phyloP scores from a whole-genome alignment of 2,888 invertebrate species.

The Disparrhopalites patrizii region DNA sequence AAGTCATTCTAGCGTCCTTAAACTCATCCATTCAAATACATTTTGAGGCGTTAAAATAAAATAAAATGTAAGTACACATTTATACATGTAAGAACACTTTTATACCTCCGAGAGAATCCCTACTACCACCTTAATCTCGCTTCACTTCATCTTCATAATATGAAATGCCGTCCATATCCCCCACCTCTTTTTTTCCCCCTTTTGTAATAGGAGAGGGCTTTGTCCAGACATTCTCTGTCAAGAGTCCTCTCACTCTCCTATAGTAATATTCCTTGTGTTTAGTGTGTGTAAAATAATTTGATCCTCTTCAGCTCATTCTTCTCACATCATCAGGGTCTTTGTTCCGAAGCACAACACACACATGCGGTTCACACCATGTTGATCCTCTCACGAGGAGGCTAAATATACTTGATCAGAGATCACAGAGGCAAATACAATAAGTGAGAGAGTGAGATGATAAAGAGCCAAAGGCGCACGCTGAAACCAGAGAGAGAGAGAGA shows the following conservation, averaged over 20 bases:
- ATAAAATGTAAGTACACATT: constrained; percentile 4
- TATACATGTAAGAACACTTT: constrained; percentile 2
- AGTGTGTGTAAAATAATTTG: neutral
- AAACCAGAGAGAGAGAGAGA: too few relatives aligned
- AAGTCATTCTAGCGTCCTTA: constrained; percentile 21
- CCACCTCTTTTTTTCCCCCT: too few relatives aligned
- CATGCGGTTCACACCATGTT: constrained; percentile 10
- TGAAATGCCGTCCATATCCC: too few relatives aligned
- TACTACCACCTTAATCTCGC: constrained; percentile 19
- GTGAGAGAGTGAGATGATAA: too few relatives aligned
- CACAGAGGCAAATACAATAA: too few relatives aligned
- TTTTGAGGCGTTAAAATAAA: constrained; percentile 8
- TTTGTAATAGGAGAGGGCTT: neutral
- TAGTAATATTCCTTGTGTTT: neutral
- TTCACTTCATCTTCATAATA: constrained; percentile 25
- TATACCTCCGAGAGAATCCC: too few relatives aligned
- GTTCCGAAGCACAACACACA: neutral
- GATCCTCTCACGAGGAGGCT: constrained; percentile 1
- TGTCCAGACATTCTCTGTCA: neutral
- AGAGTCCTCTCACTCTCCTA: neutral
- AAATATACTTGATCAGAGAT: constrained; percentile 9
- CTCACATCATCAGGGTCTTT: neutral
- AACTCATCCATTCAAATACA: constrained; percentile 13
- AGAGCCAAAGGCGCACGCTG: too few relatives aligned
- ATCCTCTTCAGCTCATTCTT: neutral